A percentile compares a stretch with the other conserved stretches of the same genome.
These are phyloP conservation scores for Diogma glabrata DNA, from an alignment of 2,888 invertebrate genomes.

Conservation along the genomic window DNA sequence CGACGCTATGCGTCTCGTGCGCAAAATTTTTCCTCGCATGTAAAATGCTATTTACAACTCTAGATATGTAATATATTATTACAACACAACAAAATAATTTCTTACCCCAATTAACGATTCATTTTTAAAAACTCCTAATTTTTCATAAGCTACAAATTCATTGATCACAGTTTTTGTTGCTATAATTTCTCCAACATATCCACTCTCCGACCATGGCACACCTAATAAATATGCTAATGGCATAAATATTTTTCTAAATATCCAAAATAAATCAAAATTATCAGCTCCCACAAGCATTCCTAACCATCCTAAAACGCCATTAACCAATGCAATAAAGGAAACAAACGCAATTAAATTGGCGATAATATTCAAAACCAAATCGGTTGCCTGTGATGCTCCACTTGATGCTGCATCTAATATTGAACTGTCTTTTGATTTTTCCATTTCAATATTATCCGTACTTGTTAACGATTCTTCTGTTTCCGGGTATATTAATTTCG, in stretches of 20 bases:
- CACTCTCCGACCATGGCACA: slow-evolving; percentile 50
- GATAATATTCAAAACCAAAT: slow-evolving; percentile 72
- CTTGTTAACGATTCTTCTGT: slow-evolving; percentile 67
- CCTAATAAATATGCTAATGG: slow-evolving; percentile 82
- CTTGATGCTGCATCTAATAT: slow-evolving; percentile 83
- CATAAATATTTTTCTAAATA: slow-evolving; percentile 81
- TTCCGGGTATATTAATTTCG: slow-evolving; percentile 89
- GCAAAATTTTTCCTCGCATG: no score
- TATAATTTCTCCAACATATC: slow-evolving; percentile 66
- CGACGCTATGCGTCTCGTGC: no score
- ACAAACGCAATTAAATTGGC: slow-evolving; percentile 90
- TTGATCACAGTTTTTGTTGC: slow-evolving; percentile 86
- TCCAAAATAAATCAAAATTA: slow-evolving; percentile 51
- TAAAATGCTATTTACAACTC: no score
- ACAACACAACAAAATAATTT: neutral
- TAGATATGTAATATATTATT: neutral
- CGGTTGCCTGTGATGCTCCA: slow-evolving; percentile 72
- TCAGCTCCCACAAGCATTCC: slow-evolving; percentile 63
- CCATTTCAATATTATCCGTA: slow-evolving; percentile 60
- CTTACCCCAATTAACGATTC: slow-evolving; percentile 13
- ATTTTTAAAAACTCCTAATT: slow-evolving; percentile 52
- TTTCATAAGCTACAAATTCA: slow-evolving; percentile 83
- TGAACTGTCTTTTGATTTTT: slow-evolving; percentile 62
- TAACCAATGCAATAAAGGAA: slow-evolving; percentile 73
- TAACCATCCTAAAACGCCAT: slow-evolving; percentile 69